phyloP scores from a whole-genome alignment of 2,888 invertebrate species.

The Idaea aversata region DNA sequence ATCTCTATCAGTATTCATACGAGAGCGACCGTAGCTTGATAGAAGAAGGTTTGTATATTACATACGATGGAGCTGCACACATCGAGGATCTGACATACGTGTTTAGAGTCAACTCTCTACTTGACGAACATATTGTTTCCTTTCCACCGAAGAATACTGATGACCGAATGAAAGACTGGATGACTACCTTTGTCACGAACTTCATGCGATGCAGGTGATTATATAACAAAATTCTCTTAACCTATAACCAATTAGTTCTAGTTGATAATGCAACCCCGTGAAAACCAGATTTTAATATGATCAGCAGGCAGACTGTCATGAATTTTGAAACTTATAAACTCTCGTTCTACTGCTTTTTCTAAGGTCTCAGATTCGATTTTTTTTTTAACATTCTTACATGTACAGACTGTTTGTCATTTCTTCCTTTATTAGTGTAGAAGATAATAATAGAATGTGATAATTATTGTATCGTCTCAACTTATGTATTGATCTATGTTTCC shows the following conservation, averaged over 20 bases:
- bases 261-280: no score
- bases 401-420: no score
- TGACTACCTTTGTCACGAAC: constrained; percentile 23
- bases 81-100: constrained; percentile 68
- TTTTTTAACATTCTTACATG: no score
- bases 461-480: not conserved
- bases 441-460: no score
- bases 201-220: constrained; percentile 28
- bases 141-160: constrained; percentile 14
- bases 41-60: constrained; percentile 32
- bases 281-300: no score
- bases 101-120: constrained; percentile 35
- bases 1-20: constrained; percentile 63
- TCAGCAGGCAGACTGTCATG: no score
- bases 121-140: constrained; percentile 7
- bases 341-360: no score
- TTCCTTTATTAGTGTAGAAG: no score
- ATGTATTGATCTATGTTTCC: not conserved
- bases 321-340: no score
- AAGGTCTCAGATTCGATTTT: no score
- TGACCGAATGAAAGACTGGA: constrained; percentile 24
- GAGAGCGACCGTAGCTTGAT: constrained; percentile 59
- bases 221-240: not conserved
- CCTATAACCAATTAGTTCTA: not conserved
- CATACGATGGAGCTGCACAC: constrained; percentile 52